Percentiles rank a stretch among this genome's conserved stretches.
These are phyloP conservation scores for Drosophila multiciliata DNA, from an alignment of 2,888 invertebrate species.

Conservation along the genomic window DNA sequence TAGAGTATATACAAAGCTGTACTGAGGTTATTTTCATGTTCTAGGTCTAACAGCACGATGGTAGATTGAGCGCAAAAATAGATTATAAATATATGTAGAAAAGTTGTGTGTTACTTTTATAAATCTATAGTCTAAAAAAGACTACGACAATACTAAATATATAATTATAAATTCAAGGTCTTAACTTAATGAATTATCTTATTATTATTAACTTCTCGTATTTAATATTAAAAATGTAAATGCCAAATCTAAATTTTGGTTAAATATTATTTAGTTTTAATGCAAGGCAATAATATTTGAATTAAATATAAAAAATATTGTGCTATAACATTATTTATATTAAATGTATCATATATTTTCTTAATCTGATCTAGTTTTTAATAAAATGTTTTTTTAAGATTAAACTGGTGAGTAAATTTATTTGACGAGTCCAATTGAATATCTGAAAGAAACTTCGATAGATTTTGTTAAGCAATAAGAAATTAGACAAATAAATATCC, in stretches of 20 bases:
- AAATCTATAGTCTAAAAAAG: not conserved
- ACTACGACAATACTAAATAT: not conserved
- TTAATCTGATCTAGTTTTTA: not conserved
- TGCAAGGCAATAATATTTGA: not conserved
- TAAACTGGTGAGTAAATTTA: not conserved
- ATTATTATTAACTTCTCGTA: not conserved
- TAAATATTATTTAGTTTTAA: not conserved
- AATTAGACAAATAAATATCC: no score
- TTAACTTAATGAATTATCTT: not conserved
- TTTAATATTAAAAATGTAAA: not conserved
- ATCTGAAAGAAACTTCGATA: not conserved
- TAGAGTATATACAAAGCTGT: not conserved
- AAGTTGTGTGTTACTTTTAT: not conserved
- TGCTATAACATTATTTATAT: not conserved
- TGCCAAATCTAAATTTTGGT: no score
- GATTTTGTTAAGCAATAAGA: no score
- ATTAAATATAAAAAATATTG: not conserved
- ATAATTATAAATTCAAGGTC: not conserved
- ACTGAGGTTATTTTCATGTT: conserved; percentile 20
- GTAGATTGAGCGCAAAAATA: not conserved
- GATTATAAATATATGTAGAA: not conserved
- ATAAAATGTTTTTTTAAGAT: not conserved
- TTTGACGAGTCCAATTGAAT: not conserved
- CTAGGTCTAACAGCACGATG: not conserved
- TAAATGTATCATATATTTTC: not conserved